phyloP scores from a whole-genome alignment of 2,888 invertebrate species.

The Tortrix viridana region DNA sequence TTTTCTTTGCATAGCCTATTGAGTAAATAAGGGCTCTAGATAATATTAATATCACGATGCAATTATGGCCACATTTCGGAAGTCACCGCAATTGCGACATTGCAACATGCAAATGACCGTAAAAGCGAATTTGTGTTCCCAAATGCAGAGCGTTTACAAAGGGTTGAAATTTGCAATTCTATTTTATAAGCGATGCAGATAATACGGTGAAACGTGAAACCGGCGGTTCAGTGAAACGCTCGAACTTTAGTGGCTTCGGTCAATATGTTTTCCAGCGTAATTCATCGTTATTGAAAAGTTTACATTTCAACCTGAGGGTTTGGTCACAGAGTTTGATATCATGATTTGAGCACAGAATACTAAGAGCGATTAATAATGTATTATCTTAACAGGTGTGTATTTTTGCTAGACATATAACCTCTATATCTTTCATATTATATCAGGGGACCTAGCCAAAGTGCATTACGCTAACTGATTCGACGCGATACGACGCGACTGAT shows the following conservation, averaged over 20 bases:
- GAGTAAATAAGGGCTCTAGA: conserved; percentile 39
- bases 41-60: conserved; percentile 50
- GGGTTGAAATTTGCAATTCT: conserved; percentile 84
- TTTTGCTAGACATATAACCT: too few species aligned
- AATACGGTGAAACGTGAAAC: conserved; percentile 75
- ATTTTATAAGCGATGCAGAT: conserved; percentile 77
- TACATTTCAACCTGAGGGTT: conserved; percentile 29
- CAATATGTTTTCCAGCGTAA: conserved; percentile 33
- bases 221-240: conserved; percentile 47
- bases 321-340: neutral
- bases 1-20: neutral
- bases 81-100: conserved; percentile 71
- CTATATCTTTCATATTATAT: too few species aligned
- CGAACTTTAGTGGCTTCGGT: conserved; percentile 30
- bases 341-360: too few species aligned
- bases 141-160: conserved; percentile 81
- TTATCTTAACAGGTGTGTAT: too few species aligned
- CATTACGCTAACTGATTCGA: too few species aligned
- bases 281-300: conserved; percentile 37
- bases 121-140: conserved; percentile 82
- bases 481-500: too few species aligned
- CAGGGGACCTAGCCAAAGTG: too few species aligned
- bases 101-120: conserved; percentile 78
- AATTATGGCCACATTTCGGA: conserved; percentile 60
- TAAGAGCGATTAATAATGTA: too few species aligned